Percentiles rank a stretch among this genome's conserved stretches.
These are phyloP conservation scores for Xiphophorus maculatus DNA, from an alignment of 2,113 vertebrate species.

Conservation along the genomic window DNA sequence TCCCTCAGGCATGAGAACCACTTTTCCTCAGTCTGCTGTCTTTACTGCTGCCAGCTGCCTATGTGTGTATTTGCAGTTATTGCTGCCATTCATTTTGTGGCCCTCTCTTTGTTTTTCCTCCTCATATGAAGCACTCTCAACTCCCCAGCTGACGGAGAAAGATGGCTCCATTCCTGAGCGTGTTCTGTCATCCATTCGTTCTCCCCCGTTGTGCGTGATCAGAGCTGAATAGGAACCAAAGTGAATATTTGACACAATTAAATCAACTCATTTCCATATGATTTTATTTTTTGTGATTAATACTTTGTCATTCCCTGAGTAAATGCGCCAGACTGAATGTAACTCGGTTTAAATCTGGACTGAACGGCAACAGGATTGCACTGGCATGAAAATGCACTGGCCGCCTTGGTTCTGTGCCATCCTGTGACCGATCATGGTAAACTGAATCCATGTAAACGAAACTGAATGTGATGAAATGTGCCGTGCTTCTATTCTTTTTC, in stretches of 20 bases:
- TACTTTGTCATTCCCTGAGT: not conserved
- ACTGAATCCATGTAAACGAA: too few relatives aligned
- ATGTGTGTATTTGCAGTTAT: not conserved
- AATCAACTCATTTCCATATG: not conserved
- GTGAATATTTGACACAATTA: not conserved
- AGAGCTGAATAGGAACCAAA: not conserved
- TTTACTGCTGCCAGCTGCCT: not conserved
- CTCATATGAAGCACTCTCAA: not conserved
- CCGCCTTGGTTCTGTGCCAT: too few relatives aligned
- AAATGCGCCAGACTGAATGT: not conserved
- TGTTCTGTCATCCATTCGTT: not conserved
- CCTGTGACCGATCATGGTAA: not conserved
- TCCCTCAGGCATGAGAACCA: too few relatives aligned
- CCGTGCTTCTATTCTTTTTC: too few relatives aligned
- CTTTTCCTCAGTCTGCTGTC: not conserved
- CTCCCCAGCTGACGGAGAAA: not conserved
- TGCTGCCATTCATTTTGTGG: not conserved
- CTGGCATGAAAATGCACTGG: not conserved
- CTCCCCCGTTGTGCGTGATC: not conserved
- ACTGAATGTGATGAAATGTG: too few relatives aligned
- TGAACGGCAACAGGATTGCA: too few relatives aligned
- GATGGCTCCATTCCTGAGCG: not conserved
- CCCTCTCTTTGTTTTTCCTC: not conserved
- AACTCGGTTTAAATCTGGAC: not conserved
- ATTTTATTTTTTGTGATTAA: not conserved